Base-by-base conservation (phyloP, 53 echinoderm and acorn worm species). In the Holothuria leucospilota region DNA sequence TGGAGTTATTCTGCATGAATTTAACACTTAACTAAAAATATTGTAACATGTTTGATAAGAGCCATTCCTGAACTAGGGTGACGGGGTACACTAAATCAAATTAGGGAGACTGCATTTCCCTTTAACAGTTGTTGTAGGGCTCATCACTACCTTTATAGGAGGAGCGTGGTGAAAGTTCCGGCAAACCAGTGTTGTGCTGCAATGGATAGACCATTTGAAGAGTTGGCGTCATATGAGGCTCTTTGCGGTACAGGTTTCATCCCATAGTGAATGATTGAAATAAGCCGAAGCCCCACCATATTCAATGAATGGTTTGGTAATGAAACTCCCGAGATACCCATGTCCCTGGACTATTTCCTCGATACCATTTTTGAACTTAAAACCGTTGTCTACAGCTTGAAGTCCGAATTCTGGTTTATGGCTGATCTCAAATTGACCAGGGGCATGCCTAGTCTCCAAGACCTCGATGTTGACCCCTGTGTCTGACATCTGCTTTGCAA, bases 341-440 rank as follows among this genome's bases (percentile, higher is more conserved):
- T 91, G 84, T 3, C 77, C 89, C n/a, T 63, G 86, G 5, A 92
- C 94, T 29, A 94, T 94, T 78, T 94, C 94, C 71, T 94, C 92
- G 82, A 94, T 89, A 21, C 86, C 62, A 8, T 61, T 81, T 62
- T 90, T 94, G 89, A 83, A 94, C 15, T 92, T 94, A 62, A 75
- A 78, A 11, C 87, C 91, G 62, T 92, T 92, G 59, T 94, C 94
- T 15, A 87, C 94, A 65, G 91, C 89, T 8, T 80, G 59, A 13
- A 94, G 78, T 11, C 92, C 94, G 73, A 92, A 94, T 6, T 91
- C 86, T 15, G 94, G 94, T 79, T 87, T 91, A 71, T 86, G 89
- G 4, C 81, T 63, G 26, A 94, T 92, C 59, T 91, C 94, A 52
- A 85, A 46, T 59, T 94, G 91, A 26, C 92, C 94, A 13, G 92